phyloP scores from a whole-genome alignment of 2,113 vertebrate species.

The Menidia beryllina region DNA sequence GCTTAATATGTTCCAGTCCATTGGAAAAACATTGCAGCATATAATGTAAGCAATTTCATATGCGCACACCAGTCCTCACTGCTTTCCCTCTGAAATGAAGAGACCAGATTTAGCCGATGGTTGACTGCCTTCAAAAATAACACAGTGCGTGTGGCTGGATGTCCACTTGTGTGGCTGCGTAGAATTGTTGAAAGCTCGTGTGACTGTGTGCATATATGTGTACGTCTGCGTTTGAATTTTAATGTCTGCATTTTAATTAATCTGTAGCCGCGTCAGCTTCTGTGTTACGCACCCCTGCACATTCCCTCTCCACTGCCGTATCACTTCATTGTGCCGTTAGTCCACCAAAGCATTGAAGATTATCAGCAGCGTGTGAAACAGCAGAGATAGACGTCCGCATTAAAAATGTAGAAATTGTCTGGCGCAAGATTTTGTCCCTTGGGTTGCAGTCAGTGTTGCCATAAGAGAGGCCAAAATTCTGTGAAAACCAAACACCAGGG shows the following conservation, averaged over 20 bases:
- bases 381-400: constrained; percentile 46
- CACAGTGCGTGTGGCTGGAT: constrained; percentile 32
- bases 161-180: constrained; percentile 29
- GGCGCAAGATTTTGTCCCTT: not conserved
- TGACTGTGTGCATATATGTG: not conserved
- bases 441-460: not conserved
- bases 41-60: constrained; percentile 84
- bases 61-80: constrained; percentile 67
- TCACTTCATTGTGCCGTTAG: constrained; percentile 65
- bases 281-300: constrained; percentile 57
- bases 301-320: constrained; percentile 42
- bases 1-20: constrained; percentile 84
- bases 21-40: constrained; percentile 83
- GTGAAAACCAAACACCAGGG: constrained; percentile 51
- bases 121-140: constrained; percentile 76
- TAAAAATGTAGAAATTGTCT: constrained; percentile 57
- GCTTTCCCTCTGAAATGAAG: constrained; percentile 75
- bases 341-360: constrained; percentile 62
- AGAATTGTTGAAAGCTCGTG: constrained; percentile 22
- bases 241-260: constrained; percentile 65
- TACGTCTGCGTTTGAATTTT: not conserved
- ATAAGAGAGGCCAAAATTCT: constrained; percentile 15
- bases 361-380: constrained; percentile 54
- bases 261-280: constrained; percentile 48
- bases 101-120: constrained; percentile 75